These are phyloP conservation scores for Stegostoma tigrinum DNA, from an alignment of 2,113 vertebrate genomes.

Conservation along the genomic window DNA sequence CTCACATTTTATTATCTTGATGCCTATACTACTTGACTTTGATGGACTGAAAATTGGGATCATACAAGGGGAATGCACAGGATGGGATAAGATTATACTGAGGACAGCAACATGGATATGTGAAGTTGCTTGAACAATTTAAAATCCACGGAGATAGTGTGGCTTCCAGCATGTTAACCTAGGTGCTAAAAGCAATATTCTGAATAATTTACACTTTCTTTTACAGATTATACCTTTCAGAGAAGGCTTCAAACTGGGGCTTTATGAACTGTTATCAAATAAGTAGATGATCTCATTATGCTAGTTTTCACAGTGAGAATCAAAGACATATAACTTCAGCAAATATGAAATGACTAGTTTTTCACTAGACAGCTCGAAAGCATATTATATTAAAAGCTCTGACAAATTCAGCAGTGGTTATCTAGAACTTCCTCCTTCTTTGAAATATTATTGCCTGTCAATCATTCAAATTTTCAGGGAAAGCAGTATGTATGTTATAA, in stretches of 20 bases:
- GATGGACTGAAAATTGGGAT: neutral
- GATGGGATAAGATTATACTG: neutral
- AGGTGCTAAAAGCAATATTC: neutral
- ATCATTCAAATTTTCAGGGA: neutral
- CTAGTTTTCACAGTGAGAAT: neutral
- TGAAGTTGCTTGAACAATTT: neutral
- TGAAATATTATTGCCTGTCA: neutral
- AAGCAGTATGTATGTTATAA: neutral
- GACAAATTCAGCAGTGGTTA: neutral
- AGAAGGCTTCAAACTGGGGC: neutral
- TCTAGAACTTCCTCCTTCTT: neutral
- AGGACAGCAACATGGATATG: neutral
- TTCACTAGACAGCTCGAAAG: neutral
- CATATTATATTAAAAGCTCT: neutral
- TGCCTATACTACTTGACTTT: neutral
- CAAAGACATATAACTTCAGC: neutral
- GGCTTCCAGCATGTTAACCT: neutral
- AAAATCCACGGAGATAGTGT: neutral
- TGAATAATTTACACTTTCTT: neutral
- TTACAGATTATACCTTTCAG: neutral
- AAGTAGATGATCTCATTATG: neutral
- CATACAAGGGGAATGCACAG: neutral
- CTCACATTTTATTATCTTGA: too few relatives aligned
- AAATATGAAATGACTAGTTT: neutral
- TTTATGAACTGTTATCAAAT: neutral